Conservation (phyloP, 37 sponge, comb jelly and placozoan genomes). For the Beroe forskalii region DNA sequence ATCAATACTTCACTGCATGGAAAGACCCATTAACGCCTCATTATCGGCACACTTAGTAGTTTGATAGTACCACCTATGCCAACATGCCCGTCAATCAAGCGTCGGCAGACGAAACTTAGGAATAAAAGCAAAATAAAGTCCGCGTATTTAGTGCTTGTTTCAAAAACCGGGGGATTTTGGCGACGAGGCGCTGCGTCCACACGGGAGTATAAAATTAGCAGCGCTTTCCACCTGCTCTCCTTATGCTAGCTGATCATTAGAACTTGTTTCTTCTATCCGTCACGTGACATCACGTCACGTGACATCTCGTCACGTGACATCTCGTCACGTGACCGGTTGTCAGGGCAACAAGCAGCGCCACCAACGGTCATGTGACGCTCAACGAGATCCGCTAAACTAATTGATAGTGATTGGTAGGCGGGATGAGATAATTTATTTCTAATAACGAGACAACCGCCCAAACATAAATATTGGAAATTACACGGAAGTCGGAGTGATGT, state of each 20-base stretch:
- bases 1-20: no score
- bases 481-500: no score
- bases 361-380: background rate
- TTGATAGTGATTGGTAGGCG: background rate
- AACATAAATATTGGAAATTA: background rate
- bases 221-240: background rate
- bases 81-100: no score
- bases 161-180: no score
- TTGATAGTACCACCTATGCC: no score
- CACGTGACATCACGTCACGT: background rate
- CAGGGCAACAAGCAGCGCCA: background rate
- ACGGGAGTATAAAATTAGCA: no score
- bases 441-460: background rate
- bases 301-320: background rate
- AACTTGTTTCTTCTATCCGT: background rate
- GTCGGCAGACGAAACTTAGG: no score
- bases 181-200: no score
- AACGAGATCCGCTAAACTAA: background rate
- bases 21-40: no score
- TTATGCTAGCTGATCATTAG: background rate
- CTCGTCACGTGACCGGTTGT: background rate
- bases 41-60: no score
- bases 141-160: no score
- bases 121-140: no score
- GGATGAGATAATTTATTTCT: background rate